phyloP scores from a whole-genome alignment of 2,888 invertebrate genomes.

The Metellina segmentata region DNA sequence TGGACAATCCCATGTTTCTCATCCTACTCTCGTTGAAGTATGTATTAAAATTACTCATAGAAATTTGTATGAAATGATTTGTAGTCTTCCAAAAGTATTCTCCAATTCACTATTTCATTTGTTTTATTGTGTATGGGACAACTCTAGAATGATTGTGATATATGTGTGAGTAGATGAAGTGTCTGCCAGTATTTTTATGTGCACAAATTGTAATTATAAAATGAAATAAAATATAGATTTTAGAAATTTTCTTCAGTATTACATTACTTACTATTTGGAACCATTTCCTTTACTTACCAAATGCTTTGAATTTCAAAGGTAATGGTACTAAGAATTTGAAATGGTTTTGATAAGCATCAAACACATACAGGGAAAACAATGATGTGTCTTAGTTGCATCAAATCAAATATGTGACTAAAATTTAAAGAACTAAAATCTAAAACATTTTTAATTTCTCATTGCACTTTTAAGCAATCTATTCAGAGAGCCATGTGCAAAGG shows the following conservation, averaged over 20 bases:
- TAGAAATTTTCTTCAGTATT: slow-evolving; percentile 8
- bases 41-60: background rate
- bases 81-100: slow-evolving; percentile 28
- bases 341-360: too few species aligned
- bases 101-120: slow-evolving; percentile 2
- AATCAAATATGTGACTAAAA: too few species aligned
- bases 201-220: slow-evolving; percentile 54
- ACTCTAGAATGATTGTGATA: slow-evolving; percentile 51
- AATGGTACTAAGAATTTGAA: too few species aligned
- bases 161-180: slow-evolving; percentile 15
- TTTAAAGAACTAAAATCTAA: too few species aligned
- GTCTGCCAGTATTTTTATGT: slow-evolving; percentile 68
- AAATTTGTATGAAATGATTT: background rate
- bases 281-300: too few species aligned
- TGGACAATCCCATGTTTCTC: background rate
- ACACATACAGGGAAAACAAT: too few species aligned
- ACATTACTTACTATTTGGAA: too few species aligned
- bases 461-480: too few species aligned
- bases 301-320: too few species aligned
- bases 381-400: too few species aligned
- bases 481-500: too few species aligned
- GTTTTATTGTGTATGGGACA: slow-evolving; percentile 1
- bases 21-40: background rate
- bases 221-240: slow-evolving; percentile 60
- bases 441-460: too few species aligned